Conservation (phyloP, 2,113 vertebrate genomes). For the Chroicocephalus ridibundus region DNA sequence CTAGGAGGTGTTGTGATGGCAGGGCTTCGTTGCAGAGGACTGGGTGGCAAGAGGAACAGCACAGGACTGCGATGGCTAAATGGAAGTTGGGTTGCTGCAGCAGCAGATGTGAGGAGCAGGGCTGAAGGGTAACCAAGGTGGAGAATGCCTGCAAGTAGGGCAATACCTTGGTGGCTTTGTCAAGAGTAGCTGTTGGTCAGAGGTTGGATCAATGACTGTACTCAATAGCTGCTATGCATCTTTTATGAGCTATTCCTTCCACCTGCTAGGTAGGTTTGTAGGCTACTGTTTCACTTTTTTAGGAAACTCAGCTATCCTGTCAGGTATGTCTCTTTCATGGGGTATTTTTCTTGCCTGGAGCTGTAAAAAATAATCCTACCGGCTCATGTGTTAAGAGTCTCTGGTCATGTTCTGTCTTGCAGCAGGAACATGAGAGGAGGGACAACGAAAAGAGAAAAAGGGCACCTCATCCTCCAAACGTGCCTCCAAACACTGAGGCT, state of each 20-base stretch:
- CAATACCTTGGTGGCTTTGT: background rate
- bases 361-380: background rate
- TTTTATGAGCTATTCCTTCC: background rate
- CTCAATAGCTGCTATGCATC: background rate
- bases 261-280: background rate
- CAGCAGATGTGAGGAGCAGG: background rate
- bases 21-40: background rate
- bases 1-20: background rate
- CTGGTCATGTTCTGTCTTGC: background rate
- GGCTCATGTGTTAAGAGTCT: background rate
- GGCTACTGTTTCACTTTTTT: constrained; percentile 22
- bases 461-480: background rate
- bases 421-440: background rate
- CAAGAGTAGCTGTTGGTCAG: background rate
- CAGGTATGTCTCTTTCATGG: background rate
- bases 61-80: background rate
- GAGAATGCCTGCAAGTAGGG: background rate
- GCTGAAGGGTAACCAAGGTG: background rate
- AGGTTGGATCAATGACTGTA: background rate
- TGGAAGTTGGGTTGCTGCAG: background rate
- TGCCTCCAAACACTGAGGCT: background rate
- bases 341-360: constrained; percentile 1
- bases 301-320: background rate
- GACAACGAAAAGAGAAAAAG: background rate
- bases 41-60: background rate